A percentile compares a stretch with the other conserved stretches of the same genome.
phyloP scores from a whole-genome alignment of 2,888 invertebrate genomes.

The Ceratothoa steindachneri region DNA sequence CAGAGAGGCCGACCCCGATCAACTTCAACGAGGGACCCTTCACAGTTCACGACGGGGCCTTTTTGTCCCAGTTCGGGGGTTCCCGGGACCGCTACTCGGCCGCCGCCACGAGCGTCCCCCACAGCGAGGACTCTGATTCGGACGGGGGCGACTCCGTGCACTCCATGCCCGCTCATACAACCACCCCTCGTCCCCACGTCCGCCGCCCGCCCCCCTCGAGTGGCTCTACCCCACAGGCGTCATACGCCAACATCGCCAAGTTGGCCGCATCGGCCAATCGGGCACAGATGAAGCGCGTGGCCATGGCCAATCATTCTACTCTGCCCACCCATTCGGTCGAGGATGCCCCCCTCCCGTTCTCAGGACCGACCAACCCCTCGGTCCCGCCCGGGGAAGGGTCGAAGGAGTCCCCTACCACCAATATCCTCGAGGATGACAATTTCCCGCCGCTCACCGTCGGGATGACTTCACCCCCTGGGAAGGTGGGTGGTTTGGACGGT shows the following conservation, averaged over 20 bases:
- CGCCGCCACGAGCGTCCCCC: constrained; percentile 74
- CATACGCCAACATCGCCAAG: constrained; percentile 44
- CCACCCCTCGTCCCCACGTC: constrained; percentile 51
- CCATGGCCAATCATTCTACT: background rate
- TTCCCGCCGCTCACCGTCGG: background rate
- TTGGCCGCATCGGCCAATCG: constrained; percentile 38
- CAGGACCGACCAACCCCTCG: background rate
- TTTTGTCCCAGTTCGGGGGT: constrained; percentile 36
- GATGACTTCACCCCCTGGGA: background rate
- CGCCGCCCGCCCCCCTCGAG: constrained; percentile 43
- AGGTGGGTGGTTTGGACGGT: too few relatives aligned
- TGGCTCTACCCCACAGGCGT: constrained; percentile 40
- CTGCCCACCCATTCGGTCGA: background rate
- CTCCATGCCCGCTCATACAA: constrained; percentile 67
- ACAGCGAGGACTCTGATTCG: constrained; percentile 77
- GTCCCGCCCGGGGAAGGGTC: background rate
- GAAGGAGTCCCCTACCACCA: background rate
- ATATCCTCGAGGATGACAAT: background rate
- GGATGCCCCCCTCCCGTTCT: background rate
- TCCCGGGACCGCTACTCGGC: constrained; percentile 49
- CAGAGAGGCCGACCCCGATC: constrained; percentile 36
- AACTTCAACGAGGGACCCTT: constrained; percentile 42
- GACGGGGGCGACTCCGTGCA: constrained; percentile 75
- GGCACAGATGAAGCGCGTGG: constrained; percentile 28
- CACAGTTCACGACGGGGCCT: constrained; percentile 33